Percentiles rank a stretch among this genome's conserved stretches.
Conservation (phyloP, 2,113 vertebrate genomes). For the Pomatostomus ruficeps region DNA sequence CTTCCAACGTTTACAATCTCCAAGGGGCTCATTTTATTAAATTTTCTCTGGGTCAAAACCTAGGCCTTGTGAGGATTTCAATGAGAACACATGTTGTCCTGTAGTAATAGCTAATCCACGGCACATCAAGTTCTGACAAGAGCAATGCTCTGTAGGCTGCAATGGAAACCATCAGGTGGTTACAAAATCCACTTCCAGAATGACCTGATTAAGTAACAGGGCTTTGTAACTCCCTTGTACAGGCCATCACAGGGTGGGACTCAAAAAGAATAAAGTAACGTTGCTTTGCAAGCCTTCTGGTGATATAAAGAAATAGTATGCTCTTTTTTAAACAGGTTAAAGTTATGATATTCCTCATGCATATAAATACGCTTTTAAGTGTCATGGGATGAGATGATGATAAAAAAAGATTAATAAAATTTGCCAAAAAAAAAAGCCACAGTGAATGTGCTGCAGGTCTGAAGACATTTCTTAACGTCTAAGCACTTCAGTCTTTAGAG, state of each 20-base stretch:
- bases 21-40: background rate
- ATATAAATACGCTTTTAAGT: background rate
- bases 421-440: background rate
- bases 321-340: background rate
- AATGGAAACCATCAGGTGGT: conserved; percentile 27
- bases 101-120: background rate
- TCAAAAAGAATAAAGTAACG: background rate
- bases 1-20: background rate
- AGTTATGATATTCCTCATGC: background rate
- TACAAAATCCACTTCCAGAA: conserved; percentile 50
- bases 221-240: background rate
- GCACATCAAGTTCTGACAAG: background rate
- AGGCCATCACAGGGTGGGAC: background rate
- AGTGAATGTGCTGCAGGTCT: background rate
- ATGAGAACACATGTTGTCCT: background rate
- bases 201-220: conserved; percentile 24
- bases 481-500: background rate
- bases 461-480: background rate
- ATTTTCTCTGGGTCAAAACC: conserved; percentile 14
- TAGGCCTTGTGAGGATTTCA: background rate
- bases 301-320: background rate
- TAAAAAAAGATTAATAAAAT: background rate
- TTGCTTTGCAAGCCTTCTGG: background rate
- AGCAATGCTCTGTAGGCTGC: background rate
- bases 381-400: background rate